Conservation (phyloP, 2,113 vertebrate species). For the Antigone vipio region DNA sequence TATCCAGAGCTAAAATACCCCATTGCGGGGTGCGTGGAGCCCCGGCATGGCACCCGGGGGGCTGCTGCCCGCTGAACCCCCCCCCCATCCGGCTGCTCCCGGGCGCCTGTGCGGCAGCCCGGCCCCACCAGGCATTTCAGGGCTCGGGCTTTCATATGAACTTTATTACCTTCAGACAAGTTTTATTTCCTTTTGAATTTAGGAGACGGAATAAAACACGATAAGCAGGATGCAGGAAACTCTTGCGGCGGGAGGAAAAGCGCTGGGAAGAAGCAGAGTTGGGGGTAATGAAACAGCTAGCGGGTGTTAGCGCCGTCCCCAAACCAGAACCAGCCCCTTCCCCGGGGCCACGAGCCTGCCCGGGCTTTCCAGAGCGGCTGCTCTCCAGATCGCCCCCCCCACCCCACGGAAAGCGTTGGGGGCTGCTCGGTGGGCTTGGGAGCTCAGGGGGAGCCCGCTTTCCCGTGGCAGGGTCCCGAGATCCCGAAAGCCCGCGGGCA, state of each 20-base stretch:
- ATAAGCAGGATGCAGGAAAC: background rate
- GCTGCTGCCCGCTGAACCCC: background rate
- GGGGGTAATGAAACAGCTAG: slow-evolving; percentile 19
- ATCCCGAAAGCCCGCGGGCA: background rate
- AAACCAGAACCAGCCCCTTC: background rate
- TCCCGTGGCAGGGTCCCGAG: rapidly evolving
- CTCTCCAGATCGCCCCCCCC: background rate
- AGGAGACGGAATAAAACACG: background rate
- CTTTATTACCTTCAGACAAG: background rate
- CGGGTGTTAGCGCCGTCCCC: background rate
- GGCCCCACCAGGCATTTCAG: background rate
- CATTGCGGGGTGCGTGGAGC: background rate
- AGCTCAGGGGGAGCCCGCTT: background rate
- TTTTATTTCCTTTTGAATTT: background rate
- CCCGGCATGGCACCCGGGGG: rapidly evolving
- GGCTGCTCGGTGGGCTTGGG: background rate
- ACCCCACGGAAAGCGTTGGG: rapidly evolving
- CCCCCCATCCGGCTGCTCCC: rapidly evolving
- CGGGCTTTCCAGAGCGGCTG: background rate
- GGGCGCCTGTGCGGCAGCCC: background rate
- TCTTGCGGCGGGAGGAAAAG: background rate
- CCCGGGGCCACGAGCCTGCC: background rate
- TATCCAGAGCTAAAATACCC: background rate
- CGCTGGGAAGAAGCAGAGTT: background rate
- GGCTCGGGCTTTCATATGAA: background rate